These are phyloP conservation scores for Chamaetylas fuelleborni DNA, from an alignment of 2,113 vertebrate genomes.

Conservation along the genomic window DNA sequence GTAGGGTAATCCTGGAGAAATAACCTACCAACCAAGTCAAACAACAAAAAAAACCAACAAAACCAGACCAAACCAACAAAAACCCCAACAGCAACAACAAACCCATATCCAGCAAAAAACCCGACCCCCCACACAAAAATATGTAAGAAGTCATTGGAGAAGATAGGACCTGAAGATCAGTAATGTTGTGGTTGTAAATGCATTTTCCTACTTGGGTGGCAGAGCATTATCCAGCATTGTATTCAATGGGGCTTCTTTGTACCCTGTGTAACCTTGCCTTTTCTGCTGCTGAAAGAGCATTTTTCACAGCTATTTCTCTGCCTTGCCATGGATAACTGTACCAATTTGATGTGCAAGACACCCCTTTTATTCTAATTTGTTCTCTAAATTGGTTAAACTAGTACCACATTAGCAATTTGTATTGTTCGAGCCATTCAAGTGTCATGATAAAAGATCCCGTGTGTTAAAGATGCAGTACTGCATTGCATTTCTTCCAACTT, in stretches of 20 bases:
- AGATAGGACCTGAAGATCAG: background rate
- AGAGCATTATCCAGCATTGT: background rate
- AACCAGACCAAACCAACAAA: background rate
- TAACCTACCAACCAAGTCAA: background rate
- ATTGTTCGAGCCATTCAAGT: constrained; percentile 37
- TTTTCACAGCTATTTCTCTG: constrained; percentile 19
- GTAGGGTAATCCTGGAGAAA: background rate
- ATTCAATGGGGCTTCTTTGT: background rate
- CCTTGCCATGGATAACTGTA: background rate
- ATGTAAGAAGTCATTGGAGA: background rate
- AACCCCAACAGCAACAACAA: background rate
- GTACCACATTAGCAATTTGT: constrained; percentile 37
- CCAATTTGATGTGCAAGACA: background rate
- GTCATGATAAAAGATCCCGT: constrained; percentile 47
- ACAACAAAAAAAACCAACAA: background rate
- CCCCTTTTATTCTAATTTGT: constrained; percentile 57
- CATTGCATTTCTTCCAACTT: constrained; percentile 23
- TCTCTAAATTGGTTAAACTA: constrained; percentile 61
- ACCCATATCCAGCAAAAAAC: background rate
- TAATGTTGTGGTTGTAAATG: background rate
- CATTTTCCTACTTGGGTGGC: background rate
- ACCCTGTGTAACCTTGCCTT: background rate
- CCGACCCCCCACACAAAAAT: rapidly evolving
- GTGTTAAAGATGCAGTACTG: constrained; percentile 35
- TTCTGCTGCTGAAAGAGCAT: background rate